Evolutionary conservation across 2,797 vertebrate genomes (phyloP).

Genomic region (Macroramphosus scolopax): DNA sequence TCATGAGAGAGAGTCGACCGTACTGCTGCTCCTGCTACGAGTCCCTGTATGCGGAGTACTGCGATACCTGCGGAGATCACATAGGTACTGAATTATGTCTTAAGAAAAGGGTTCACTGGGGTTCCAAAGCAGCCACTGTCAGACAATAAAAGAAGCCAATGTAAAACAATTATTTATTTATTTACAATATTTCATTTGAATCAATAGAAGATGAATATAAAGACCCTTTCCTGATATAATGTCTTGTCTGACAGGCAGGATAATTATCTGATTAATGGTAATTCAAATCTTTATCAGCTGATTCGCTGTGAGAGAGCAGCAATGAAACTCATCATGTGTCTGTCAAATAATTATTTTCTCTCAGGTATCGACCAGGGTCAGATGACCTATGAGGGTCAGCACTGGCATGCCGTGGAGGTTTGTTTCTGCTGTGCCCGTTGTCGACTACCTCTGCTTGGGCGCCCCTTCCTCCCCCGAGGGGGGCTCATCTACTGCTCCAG

Average conservation of each 20-base stretch:
- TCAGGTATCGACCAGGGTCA: slow-evolving; percentile 99
- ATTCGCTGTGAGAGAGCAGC: too few species aligned
- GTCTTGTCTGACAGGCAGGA: not conserved
- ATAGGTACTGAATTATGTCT: too few species aligned
- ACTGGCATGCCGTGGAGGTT: slow-evolving; percentile 96
- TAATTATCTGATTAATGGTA: too few species aligned
- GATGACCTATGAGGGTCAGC: slow-evolving; percentile 98
- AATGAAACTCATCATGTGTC: too few species aligned
- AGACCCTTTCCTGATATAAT: too few species aligned
- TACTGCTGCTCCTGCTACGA: slow-evolving; percentile 98
- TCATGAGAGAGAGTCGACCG: slow-evolving; percentile 97
- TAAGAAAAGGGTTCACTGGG: too few species aligned
- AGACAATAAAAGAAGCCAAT: not conserved
- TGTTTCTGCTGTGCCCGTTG: slow-evolving; percentile 98
- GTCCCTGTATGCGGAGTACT: slow-evolving; percentile 95
- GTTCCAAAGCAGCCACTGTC: not conserved
- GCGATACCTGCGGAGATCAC: slow-evolving; percentile 95
- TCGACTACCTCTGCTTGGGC: slow-evolving; percentile 93
- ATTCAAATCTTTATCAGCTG: too few species aligned
- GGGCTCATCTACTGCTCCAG: slow-evolving; percentile 98
- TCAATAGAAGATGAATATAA: too few species aligned
- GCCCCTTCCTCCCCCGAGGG: slow-evolving; percentile 95
- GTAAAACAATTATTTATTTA: not conserved
- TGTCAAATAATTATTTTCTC: slow-evolving; percentile 12
- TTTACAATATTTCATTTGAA: too few species aligned